Evolutionary conservation across 2,797 vertebrate genomes (phyloP).

Genomic region (Hozukius guyotensis): DNA sequence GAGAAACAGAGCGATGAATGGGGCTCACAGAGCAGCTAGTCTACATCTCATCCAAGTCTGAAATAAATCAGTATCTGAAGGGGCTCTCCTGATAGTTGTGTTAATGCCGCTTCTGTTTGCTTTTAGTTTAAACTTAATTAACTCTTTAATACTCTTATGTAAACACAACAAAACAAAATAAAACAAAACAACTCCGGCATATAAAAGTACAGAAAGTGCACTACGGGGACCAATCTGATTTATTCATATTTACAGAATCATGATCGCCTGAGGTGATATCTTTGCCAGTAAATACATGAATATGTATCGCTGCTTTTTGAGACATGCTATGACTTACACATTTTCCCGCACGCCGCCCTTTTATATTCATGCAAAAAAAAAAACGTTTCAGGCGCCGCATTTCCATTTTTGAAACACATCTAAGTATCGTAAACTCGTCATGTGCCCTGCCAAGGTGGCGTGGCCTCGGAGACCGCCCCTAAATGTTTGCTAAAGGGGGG

Average conservation of each 20-base stretch:
- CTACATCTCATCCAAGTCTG: constrained; percentile 28
- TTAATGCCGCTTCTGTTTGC: constrained; percentile 63
- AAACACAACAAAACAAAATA: constrained; percentile 69
- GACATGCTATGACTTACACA: constrained; percentile 40
- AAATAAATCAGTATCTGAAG: constrained; percentile 42
- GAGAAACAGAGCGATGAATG: constrained; percentile 6
- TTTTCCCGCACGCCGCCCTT: constrained; percentile 32
- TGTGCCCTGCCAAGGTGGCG: constrained; percentile 28
- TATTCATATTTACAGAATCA: constrained; percentile 78
- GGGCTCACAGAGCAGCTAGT: constrained; percentile 2
- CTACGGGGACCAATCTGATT: constrained; percentile 72
- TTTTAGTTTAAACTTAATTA: constrained; percentile 76
- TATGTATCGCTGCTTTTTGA: constrained; percentile 68
- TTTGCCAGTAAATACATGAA: constrained; percentile 74
- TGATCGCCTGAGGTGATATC: constrained; percentile 70
- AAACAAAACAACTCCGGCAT: constrained; percentile 54
- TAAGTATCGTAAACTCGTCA: constrained; percentile 46
- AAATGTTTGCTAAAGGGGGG: constrained; percentile 75
- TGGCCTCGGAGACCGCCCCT: constrained; percentile 45
- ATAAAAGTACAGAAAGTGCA: constrained; percentile 54
- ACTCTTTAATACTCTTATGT: constrained; percentile 73
- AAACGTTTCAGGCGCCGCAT: constrained; percentile 34
- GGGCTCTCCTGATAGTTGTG: constrained; percentile 57
- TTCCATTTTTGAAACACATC: constrained; percentile 30
- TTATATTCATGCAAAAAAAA: constrained; percentile 24